Conservation (phyloP, 2,888 invertebrate genomes). For the Hartigia nigra region DNA sequence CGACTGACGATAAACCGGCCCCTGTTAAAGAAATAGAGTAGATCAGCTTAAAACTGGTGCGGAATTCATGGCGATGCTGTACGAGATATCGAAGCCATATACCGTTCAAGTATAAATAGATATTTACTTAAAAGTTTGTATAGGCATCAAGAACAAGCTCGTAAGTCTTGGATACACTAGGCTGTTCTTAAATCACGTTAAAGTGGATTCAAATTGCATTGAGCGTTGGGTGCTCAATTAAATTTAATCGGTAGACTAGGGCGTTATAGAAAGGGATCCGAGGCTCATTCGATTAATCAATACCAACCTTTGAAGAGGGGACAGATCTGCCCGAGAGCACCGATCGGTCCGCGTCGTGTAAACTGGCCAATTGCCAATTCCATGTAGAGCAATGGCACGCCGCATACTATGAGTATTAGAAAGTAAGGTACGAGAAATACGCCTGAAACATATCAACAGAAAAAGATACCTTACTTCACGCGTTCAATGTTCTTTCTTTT, state of each 20-base stretch:
- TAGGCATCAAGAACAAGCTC: neutral
- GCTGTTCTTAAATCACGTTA: neutral
- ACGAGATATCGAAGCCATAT: neutral
- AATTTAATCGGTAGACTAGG: neutral
- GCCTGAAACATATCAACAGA: constrained; percentile 72
- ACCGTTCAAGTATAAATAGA: neutral
- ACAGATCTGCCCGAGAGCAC: constrained; percentile 90
- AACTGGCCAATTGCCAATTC: constrained; percentile 93
- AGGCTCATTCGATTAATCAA: neutral
- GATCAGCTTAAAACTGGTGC: neutral
- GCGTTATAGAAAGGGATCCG: neutral
- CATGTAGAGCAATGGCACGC: constrained; percentile 93
- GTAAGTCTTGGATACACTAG: neutral
- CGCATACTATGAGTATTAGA: constrained; percentile 89
- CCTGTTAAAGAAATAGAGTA: constrained; percentile 71
- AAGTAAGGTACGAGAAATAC: constrained; percentile 96
- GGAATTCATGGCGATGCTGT: neutral
- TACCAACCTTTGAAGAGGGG: constrained; percentile 88
- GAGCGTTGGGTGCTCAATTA: neutral
- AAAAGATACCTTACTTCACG: constrained; percentile 7
- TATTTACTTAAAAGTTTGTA: neutral
- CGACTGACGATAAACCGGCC: constrained; percentile 92
- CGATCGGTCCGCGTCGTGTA: constrained; percentile 91
- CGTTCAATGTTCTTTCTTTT: neutral
- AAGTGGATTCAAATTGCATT: neutral